phyloP scores from a whole-genome alignment of 2,797 vertebrate species.

The Nannoperca australis region DNA sequence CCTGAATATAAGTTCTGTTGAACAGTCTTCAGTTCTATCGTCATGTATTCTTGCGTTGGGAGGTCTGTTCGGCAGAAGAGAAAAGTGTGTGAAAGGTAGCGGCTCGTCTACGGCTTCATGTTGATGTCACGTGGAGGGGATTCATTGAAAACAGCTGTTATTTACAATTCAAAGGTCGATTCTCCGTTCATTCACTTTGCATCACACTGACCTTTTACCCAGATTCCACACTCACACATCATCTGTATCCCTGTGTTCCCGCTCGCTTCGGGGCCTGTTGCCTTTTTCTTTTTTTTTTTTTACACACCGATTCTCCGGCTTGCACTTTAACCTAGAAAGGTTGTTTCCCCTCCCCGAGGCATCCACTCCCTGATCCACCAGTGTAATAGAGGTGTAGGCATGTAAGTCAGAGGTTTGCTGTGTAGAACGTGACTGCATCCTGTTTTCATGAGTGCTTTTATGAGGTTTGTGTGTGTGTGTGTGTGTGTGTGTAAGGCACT shows the following conservation, averaged over 20 bases:
- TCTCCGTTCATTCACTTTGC: conserved; percentile 51
- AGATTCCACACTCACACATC: conserved; percentile 66
- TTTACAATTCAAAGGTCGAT: conserved; percentile 57
- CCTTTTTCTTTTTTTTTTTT: conserved; percentile 33
- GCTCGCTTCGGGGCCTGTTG: conserved; percentile 23
- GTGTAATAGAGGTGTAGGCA: neutral
- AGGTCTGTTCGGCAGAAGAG: neutral
- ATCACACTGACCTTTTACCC: conserved; percentile 76
- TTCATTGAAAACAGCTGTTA: conserved; percentile 63
- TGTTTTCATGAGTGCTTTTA: conserved; percentile 20
- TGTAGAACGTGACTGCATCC: neutral
- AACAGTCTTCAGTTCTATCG: neutral
- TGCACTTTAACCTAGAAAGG: conserved; percentile 79
- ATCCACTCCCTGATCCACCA: conserved; percentile 47
- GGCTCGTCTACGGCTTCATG: neutral
- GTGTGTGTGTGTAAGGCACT: neutral
- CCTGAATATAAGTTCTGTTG: neutral
- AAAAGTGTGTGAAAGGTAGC: conserved; percentile 72
- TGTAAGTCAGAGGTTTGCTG: conserved; percentile 17
- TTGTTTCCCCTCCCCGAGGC: conserved; percentile 22
- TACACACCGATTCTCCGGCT: conserved; percentile 32
- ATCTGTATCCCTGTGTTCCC: conserved; percentile 56
- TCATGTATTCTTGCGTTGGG: neutral
- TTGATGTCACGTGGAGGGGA: conserved; percentile 48
- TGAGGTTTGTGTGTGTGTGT: neutral